These are phyloP conservation scores for Atrina japonica DNA, from an alignment of 2,888 invertebrate species.

Conservation along the genomic window DNA sequence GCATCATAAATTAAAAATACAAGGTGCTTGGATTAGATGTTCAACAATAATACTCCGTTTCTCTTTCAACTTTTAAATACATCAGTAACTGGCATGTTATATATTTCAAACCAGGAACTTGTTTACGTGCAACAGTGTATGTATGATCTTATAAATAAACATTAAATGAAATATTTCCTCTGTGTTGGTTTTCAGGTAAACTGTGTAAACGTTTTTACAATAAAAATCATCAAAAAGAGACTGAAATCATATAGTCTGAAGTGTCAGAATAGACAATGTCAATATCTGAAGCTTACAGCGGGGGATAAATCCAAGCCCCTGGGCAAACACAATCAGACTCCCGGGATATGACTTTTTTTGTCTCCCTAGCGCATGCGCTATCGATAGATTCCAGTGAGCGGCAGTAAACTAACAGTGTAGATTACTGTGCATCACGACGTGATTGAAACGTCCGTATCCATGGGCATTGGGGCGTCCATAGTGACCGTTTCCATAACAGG, in stretches of 20 bases:
- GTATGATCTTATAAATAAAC: too few relatives aligned
- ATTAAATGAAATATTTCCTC: too few relatives aligned
- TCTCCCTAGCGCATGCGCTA: constrained; percentile 33
- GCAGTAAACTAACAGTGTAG: constrained; percentile 32
- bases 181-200: too few relatives aligned
- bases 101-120: too few relatives aligned
- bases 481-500: constrained; percentile 20
- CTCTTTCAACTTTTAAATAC: too few relatives aligned
- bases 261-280: constrained; percentile 3
- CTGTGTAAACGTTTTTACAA: too few relatives aligned
- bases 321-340: constrained; percentile 36
- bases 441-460: constrained; percentile 22
- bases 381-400: constrained; percentile 33
- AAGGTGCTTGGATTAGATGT: too few relatives aligned
- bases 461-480: constrained; percentile 37
- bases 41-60: too few relatives aligned
- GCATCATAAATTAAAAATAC: too few relatives aligned
- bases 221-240: too few relatives aligned
- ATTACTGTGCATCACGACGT: constrained; percentile 38
- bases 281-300: not conserved
- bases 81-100: too few relatives aligned
- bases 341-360: constrained; percentile 33
- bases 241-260: constrained; percentile 9
- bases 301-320: constrained; percentile 12
- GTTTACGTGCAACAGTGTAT: too few relatives aligned